A percentile compares a stretch with the other conserved stretches of the same genome.
Conservation (phyloP, 1,140 invertebrate genomes). For the Cepaea nemoralis region DNA sequence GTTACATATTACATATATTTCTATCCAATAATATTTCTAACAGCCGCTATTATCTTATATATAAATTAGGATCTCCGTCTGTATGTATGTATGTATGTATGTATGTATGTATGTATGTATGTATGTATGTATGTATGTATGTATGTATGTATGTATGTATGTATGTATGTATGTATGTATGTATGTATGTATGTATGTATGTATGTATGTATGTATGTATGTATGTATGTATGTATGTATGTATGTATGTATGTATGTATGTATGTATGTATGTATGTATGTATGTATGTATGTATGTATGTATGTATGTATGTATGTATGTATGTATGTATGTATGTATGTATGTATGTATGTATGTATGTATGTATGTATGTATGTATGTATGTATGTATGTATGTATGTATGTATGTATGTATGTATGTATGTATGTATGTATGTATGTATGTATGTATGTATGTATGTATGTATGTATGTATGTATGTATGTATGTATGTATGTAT, state of each 20-base stretch:
- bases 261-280: slow-evolving; percentile 7
- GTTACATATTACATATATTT: too few species aligned
- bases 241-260: slow-evolving; percentile 7
- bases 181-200: not conserved
- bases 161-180: not conserved
- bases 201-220: slow-evolving; percentile 7
- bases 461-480: slow-evolving; percentile 10
- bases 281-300: slow-evolving; percentile 3
- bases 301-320: not conserved
- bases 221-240: slow-evolving; percentile 7
- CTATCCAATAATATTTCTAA: too few species aligned
- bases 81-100: too few species aligned
- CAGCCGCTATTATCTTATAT: too few species aligned
- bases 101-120: slow-evolving; percentile 7
- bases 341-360: slow-evolving; percentile 7
- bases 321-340: not conserved
- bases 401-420: slow-evolving; percentile 6
- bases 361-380: slow-evolving; percentile 7
- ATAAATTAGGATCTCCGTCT: too few species aligned
- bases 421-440: not conserved
- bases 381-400: slow-evolving; percentile 10
- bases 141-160: slow-evolving; percentile 3
- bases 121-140: slow-evolving; percentile 7
- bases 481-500: slow-evolving; percentile 16
- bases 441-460: slow-evolving; percentile 17